Conservation (phyloP, 2,797 vertebrate species). For the Octomys mimax region DNA sequence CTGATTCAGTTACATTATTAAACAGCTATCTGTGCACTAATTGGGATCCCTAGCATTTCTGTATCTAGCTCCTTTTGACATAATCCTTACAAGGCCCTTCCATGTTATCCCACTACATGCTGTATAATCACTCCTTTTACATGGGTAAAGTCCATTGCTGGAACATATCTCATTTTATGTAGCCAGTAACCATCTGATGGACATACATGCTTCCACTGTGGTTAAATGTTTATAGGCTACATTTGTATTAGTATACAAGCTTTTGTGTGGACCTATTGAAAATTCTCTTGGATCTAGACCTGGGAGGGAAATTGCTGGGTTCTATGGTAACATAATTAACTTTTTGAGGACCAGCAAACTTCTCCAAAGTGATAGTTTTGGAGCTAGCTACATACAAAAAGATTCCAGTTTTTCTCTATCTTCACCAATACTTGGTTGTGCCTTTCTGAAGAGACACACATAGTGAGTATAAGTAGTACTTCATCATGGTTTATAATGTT, state of each 20-base stretch:
- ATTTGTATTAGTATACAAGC: background rate
- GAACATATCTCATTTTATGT: constrained; percentile 12
- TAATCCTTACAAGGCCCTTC: background rate
- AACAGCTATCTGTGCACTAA: background rate
- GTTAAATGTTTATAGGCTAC: background rate
- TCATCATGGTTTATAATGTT: background rate
- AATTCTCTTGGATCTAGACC: background rate
- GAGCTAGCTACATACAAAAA: background rate
- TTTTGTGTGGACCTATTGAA: background rate
- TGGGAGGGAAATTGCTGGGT: constrained; percentile 13
- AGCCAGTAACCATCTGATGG: constrained; percentile 5
- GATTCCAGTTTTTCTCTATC: background rate
- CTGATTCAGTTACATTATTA: background rate
- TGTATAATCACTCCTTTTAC: background rate
- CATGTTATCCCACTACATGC: background rate
- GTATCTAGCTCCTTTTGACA: background rate
- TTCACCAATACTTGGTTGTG: background rate
- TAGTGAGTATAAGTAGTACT: background rate
- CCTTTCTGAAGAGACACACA: background rate
- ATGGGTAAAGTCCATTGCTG: background rate
- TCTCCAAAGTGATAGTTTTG: background rate
- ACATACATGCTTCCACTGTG: background rate
- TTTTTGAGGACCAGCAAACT: background rate
- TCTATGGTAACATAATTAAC: background rate
- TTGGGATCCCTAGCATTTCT: background rate